Evolutionary conservation across 2,113 vertebrate species (phyloP).

Genomic region (Brachypteracias leptosomus): DNA sequence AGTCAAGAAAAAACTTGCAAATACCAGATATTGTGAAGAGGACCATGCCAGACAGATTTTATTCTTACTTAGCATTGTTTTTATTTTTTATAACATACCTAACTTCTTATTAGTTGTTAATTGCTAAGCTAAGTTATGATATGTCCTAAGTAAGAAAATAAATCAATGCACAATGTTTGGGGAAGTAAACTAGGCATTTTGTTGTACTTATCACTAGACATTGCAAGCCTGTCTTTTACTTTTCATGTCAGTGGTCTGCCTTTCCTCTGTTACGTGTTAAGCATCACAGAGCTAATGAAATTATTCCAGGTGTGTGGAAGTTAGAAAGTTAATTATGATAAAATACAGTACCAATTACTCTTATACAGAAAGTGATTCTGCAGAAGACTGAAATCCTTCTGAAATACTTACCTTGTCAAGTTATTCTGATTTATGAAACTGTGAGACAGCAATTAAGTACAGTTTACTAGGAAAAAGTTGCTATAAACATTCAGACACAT

Average conservation of each 20-base stretch:
- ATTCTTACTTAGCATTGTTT: neutral
- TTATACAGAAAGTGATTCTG: neutral
- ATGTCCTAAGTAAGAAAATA: neutral
- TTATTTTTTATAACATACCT: neutral
- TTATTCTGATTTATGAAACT: neutral
- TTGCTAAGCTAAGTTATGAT: neutral
- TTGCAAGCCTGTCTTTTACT: neutral
- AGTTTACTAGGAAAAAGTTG: neutral
- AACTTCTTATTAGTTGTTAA: neutral
- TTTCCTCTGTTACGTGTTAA: neutral
- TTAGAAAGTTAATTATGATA: neutral
- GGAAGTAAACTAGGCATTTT: neutral
- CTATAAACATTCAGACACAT: neutral
- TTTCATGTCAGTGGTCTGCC: neutral
- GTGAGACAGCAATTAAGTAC: neutral
- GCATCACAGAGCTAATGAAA: neutral
- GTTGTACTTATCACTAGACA: neutral
- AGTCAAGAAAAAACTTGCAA: neutral
- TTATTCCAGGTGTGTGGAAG: neutral
- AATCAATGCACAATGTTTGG: neutral
- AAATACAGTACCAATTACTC: neutral
- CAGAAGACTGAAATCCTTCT: neutral
- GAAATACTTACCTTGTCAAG: neutral
- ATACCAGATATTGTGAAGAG: neutral
- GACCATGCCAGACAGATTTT: neutral